Base-by-base conservation (phyloP, 30 jellyfish, hydroid and myxozoan genomes). In the Aurelia coerulea region DNA sequence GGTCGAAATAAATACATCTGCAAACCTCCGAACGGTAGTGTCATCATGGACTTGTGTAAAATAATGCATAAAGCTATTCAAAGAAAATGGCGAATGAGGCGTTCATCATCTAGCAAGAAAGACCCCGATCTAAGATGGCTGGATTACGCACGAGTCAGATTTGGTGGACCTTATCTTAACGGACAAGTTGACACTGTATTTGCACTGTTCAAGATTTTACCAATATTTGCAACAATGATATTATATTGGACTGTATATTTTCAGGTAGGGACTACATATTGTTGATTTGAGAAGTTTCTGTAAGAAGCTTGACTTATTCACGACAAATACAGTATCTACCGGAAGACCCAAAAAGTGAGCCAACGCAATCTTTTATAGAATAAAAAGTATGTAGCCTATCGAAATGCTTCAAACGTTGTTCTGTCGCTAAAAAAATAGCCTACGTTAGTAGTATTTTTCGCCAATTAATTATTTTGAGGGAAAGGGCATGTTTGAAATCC, bases 161-260 rank as follows among this genome's bases (percentile, higher is more conserved):
- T 64, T 68, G 97, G 97, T 29, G 97, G 99, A 34, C 73, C 81
- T 17, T 94, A 94, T 60, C 60, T 90, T 5, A 67, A 96, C 54
- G 99, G 90, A 29, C 97, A 94, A 65, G 95, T 94, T 52, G 96
- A 88, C 68, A 89, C 96, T 29, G 93, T 94, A 54, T 65, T 73
- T 13, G 86, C 92, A 2, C 58, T 94, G 76, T 46, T 82, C 23
- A 63, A 94, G 67, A 78, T 94, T 34, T 39, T 81, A 17, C 96
- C 96, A 41, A 56, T 94, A 19, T 84, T 94, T 51, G 82, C 67
- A 10, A 51, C 87, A 7, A 35, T 85, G 91, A 84, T 94, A 16
- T 46, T 90, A 4, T 94, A 84, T 71, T 94, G 97, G 97, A 85
- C 96, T 16, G 81, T 88, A 8, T 89, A 89, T 70, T 83, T 72